Evolutionary conservation across 2,888 invertebrate genomes (phyloP), one percentile per base, ranked within the genome.

Genomic region (Caenorhabditis drosophilae): DNA sequence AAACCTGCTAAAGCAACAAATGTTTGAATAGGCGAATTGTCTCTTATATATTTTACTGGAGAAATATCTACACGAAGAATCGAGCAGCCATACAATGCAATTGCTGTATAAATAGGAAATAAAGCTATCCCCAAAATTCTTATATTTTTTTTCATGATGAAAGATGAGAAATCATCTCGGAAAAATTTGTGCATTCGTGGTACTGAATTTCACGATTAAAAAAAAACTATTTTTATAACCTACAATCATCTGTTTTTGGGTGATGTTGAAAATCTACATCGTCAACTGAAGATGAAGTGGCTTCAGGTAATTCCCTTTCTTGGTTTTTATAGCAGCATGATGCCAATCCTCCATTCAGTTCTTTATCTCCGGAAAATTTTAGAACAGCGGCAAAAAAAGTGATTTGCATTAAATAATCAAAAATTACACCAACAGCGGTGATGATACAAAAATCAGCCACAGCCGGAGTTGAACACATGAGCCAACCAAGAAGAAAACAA

Each of bases 1-100:
- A n/a, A 41, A 82, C 80, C 81, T 35, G 82, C 82, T 25, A 82
- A 60, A 41, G 73, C 69, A 18, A 82, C 82, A 47, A 82, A 82
- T 0, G 81, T 82, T 38, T 82, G 82, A 42, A 82, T 82, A 31
- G 82, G 81, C 7, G 82, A 82, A 48, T 81, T 79, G 50, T 82
- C 82, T 12, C 82, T 71, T 40, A 82, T 82, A 64, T 82, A 82
- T 59, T 82, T 82, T 57, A 82, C 80, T 6, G 82, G 82, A 35
- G 75, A 75, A 58, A 82, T 82, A 58, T 82, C 81, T 1, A 82
- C 70, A 35, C 73, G 73, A 36, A 81, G 72, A 20, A 75, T 71
- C 12, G 73, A 72, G 56, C 82, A 82, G 26, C 82, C 82, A 56
- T 82, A 82, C 52, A 82, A 67, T 25, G 76, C 76, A 22, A 81